Conservation (phyloP, 2,888 invertebrate species). For the Ophioninae sp. region DNA sequence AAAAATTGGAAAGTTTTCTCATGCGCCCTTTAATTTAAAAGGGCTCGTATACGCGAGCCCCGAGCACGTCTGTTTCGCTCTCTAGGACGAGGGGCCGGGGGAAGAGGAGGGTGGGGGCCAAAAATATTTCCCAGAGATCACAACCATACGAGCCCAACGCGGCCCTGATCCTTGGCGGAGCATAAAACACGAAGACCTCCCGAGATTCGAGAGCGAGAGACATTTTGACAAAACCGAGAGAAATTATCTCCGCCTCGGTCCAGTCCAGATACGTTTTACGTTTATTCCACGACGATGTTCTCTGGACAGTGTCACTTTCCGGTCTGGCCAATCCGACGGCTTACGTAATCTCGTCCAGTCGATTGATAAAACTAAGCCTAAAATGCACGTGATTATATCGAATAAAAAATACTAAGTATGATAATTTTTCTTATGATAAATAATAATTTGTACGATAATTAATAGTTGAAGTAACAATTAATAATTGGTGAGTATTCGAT, state of each 20-base stretch:
- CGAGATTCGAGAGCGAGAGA: conserved; percentile 61
- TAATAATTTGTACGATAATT: no score
- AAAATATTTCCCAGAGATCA: conserved; percentile 71
- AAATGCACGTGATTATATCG: conserved; percentile 3
- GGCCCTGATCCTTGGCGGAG: not conserved
- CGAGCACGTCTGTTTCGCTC: conserved; percentile 37
- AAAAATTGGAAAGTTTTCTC: conserved; percentile 23
- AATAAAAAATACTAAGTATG: not conserved
- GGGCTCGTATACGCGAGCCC: conserved; percentile 22
- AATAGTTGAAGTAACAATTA: no score
- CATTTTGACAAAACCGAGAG: conserved; percentile 73
- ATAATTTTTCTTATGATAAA: no score
- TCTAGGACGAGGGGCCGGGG: conserved; percentile 19
- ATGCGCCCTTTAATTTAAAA: conserved; percentile 68
- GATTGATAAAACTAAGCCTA: conserved; percentile 5
- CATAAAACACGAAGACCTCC: conserved; percentile 51
- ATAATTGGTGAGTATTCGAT: no score
- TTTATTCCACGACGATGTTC: conserved; percentile 24
- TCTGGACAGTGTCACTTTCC: conserved; percentile 75
- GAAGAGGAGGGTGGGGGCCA: conserved; percentile 46
- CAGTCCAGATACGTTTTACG: conserved; percentile 35
- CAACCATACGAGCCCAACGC: conserved; percentile 21
- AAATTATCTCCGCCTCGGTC: conserved; percentile 71
- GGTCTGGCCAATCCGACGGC: conserved; percentile 65
- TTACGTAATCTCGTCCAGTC: conserved; percentile 33